A percentile compares a stretch with the other conserved stretches of the same genome.
Evolutionary conservation across 1,140 invertebrate species (phyloP).

Genomic region (Pseudomyrmex sp.): DNA sequence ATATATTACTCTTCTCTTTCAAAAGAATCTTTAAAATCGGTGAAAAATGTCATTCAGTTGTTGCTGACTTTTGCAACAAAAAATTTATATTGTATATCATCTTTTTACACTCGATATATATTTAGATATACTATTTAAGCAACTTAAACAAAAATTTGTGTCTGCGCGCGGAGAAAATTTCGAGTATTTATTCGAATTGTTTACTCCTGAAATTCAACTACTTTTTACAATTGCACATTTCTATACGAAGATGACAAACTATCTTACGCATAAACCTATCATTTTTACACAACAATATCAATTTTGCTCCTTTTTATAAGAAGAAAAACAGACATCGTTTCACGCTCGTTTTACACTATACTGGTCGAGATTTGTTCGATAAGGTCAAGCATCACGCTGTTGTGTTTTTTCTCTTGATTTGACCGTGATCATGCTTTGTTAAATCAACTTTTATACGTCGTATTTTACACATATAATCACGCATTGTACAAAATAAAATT

Average conservation of each 20-base stretch:
- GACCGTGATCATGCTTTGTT: too few relatives aligned
- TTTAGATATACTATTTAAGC: conserved; percentile 70
- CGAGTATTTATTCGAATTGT: conserved; percentile 10
- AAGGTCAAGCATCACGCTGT: too few relatives aligned
- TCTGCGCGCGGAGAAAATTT: conserved; percentile 51
- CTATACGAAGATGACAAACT: too few relatives aligned
- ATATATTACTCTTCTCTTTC: conserved; percentile 65
- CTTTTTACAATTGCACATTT: too few relatives aligned
- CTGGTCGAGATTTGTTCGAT: too few relatives aligned
- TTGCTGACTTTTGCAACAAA: conserved; percentile 73
- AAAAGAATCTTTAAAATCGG: conserved; percentile 47
- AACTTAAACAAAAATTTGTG: conserved; percentile 61
- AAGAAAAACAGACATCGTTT: too few relatives aligned
- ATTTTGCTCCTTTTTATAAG: too few relatives aligned
- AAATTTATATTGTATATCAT: conserved; percentile 70
- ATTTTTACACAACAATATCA: too few relatives aligned
- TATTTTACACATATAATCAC: neutral
- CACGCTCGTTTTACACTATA: too few relatives aligned
- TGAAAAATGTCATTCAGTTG: conserved; percentile 25
- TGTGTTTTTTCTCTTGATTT: too few relatives aligned
- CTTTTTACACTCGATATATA: conserved; percentile 75
- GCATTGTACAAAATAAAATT: neutral
- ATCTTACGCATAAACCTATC: too few relatives aligned
- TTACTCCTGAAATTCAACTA: neutral
- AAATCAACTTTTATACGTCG: too few relatives aligned